Evolutionary conservation across 1,140 invertebrate genomes (phyloP).

Genomic region (Ephestia elutella): DNA sequence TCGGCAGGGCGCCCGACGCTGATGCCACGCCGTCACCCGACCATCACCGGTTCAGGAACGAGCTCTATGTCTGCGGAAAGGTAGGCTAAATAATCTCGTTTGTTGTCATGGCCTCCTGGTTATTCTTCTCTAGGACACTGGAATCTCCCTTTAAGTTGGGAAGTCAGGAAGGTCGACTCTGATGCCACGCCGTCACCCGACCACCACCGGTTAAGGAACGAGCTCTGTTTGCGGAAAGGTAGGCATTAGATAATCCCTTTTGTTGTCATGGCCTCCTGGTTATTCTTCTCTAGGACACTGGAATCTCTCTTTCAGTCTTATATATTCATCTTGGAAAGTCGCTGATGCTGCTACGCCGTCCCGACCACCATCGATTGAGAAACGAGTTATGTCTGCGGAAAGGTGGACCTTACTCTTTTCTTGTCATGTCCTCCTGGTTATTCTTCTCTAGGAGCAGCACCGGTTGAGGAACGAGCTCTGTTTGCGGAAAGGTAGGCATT

Average conservation of each 20-base stretch:
- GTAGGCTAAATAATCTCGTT: conserved; percentile 52
- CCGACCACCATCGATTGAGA: too few relatives aligned
- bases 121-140: too few relatives aligned
- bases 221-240: conserved; percentile 84
- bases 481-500: conserved; percentile 82
- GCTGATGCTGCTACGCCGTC: conserved; percentile 76
- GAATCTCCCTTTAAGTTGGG: too few relatives aligned
- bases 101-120: too few relatives aligned
- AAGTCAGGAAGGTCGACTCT: conserved; percentile 75
- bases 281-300: too few relatives aligned
- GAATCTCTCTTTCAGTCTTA: too few relatives aligned
- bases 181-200: conserved; percentile 76
- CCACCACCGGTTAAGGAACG: conserved; percentile 74
- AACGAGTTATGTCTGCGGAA: too few relatives aligned
- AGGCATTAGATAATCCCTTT: conserved; percentile 21
- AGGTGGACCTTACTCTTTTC: too few relatives aligned
- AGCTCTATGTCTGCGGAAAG: conserved; percentile 84
- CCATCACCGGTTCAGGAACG: conserved; percentile 74
- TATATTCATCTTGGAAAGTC: too few relatives aligned
- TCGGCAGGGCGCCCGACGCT: conserved; percentile 77
- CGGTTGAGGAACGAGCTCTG: conserved; percentile 78
- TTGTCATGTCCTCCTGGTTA: too few relatives aligned
- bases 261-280: too few relatives aligned
- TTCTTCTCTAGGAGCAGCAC: too few relatives aligned
- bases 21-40: conserved; percentile 76